A percentile compares a stretch with the other conserved stretches of the same genome.
phyloP scores from a whole-genome alignment of 2,888 invertebrate genomes.

The Lypha dubia region DNA sequence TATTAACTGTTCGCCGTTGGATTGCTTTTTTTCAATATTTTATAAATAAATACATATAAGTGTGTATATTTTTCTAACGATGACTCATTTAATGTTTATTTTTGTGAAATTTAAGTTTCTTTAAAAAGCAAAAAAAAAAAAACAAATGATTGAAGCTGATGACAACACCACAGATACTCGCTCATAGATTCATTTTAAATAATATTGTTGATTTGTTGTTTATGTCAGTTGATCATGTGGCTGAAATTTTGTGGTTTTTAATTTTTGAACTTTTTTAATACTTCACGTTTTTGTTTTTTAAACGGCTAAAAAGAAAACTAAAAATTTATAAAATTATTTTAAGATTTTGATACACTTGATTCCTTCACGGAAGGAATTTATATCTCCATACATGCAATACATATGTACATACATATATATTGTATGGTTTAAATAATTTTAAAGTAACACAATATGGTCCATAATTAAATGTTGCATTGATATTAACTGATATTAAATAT shows the following conservation, averaged over 20 bases:
- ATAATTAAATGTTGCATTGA: too few relatives aligned
- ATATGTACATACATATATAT: too few relatives aligned
- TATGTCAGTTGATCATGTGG: neutral
- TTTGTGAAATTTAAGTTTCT: conserved; percentile 36
- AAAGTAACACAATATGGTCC: too few relatives aligned
- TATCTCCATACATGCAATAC: too few relatives aligned
- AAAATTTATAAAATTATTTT: neutral
- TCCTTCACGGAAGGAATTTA: too few relatives aligned
- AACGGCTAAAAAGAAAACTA: neutral
- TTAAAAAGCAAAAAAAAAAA: conserved; percentile 40
- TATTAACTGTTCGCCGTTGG: conserved; percentile 7
- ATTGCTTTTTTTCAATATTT: conserved; percentile 16
- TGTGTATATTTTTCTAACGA: conserved; percentile 35
- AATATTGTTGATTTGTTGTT: conserved; percentile 1
- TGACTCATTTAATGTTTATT: conserved; percentile 47
- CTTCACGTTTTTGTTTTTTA: neutral
- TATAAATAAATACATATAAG: too few relatives aligned
- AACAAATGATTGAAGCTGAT: conserved; percentile 29
- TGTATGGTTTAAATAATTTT: too few relatives aligned
- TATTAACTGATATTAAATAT: too few relatives aligned
- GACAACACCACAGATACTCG: conserved; percentile 25
- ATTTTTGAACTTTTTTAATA: neutral
- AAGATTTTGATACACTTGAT: too few relatives aligned
- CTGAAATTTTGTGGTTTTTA: neutral
- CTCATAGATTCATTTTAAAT: neutral